phyloP scores from a whole-genome alignment of 2,797 vertebrate genomes.

The Zenarchopterus dispar region DNA sequence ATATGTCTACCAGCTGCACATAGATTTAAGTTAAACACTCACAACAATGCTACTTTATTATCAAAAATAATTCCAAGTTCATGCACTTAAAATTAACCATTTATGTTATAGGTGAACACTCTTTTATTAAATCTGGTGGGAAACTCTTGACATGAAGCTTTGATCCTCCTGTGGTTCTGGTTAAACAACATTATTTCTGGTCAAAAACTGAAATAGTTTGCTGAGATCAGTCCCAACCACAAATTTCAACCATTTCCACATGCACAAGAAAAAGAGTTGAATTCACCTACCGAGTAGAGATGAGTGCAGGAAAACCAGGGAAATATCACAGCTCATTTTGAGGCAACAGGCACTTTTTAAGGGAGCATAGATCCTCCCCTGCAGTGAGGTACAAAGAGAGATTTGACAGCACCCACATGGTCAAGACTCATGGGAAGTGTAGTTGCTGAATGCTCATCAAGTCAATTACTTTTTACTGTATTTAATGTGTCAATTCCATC shows the following conservation, averaged over 20 bases:
- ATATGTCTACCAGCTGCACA: not conserved
- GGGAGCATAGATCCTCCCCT: constrained; percentile 36
- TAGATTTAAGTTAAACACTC: not conserved
- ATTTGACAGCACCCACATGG: not conserved
- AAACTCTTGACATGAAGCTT: too few species aligned
- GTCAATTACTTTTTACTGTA: not conserved
- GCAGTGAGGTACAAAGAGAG: not conserved
- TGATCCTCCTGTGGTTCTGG: too few species aligned
- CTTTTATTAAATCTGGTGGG: too few species aligned
- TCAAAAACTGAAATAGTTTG: not conserved
- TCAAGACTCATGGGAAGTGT: constrained; percentile 18
- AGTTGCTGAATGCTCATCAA: not conserved
- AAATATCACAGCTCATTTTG: constrained; percentile 6
- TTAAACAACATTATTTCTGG: too few species aligned
- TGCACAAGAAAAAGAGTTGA: not conserved
- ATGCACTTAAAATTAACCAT: too few species aligned
- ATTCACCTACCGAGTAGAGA: constrained; percentile 32
- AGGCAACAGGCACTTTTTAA: constrained; percentile 25
- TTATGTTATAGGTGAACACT: too few species aligned
- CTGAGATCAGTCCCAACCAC: not conserved
- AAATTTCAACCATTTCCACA: not conserved
- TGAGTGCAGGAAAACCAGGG: not conserved
- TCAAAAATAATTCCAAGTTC: too few species aligned
- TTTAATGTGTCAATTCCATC: too few species aligned
- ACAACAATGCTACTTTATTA: too few species aligned